These are phyloP conservation scores for Phataginus tricuspis DNA, from an alignment of 2,797 vertebrate genomes.

Conservation along the genomic window DNA sequence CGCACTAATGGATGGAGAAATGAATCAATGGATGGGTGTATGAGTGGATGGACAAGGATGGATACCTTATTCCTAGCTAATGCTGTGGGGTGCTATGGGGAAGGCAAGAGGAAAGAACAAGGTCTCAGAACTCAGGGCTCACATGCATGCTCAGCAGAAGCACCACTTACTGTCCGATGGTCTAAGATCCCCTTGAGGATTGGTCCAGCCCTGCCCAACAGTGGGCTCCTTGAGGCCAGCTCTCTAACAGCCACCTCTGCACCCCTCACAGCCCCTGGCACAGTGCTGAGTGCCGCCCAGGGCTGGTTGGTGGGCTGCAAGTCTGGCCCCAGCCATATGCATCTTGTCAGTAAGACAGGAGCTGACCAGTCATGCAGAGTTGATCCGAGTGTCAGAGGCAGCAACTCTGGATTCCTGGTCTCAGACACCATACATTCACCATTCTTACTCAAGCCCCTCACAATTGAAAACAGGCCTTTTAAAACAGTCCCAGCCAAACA, in stretches of 20 bases:
- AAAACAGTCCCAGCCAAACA: not conserved
- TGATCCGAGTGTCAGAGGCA: not conserved
- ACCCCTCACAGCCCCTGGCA: not conserved
- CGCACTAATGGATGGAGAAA: not conserved
- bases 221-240: not conserved
- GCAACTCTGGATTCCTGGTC: not conserved
- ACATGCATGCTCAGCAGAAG: not conserved
- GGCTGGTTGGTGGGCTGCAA: not conserved
- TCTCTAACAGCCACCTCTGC: not conserved
- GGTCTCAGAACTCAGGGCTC: not conserved
- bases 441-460: not conserved
- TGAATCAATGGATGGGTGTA: not conserved
- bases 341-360: not conserved
- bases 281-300: not conserved
- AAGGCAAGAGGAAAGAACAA: not conserved
- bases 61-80: not conserved
- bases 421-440: not conserved
- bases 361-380: not conserved
- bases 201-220: not conserved
- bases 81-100: not conserved
- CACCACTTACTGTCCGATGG: not conserved
- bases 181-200: not conserved
- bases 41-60: not conserved
- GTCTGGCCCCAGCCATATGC: not conserved
- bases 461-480: conserved; percentile 12